phyloP scores from a whole-genome alignment of 2,113 vertebrate genomes.

The Theristicus caerulescens region DNA sequence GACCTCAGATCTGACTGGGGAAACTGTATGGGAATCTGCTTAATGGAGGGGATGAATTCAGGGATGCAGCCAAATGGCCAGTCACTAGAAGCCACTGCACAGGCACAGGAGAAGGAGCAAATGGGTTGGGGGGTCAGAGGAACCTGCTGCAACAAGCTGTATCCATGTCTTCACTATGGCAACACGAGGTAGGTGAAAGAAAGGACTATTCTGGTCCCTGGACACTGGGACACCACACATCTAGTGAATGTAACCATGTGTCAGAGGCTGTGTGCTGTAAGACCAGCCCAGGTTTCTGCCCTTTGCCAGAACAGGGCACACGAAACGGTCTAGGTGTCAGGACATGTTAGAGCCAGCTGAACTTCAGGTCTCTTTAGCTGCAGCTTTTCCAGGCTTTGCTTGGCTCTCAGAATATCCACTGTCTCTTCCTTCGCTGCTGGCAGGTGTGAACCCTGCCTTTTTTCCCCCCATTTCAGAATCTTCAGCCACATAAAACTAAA shows the following conservation, averaged over 20 bases:
- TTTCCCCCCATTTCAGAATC: background rate
- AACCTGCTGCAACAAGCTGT: background rate
- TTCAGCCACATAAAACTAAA: background rate
- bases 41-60: background rate
- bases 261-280: background rate
- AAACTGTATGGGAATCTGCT: background rate
- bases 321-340: rapidly evolving
- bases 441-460: background rate
- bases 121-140: background rate
- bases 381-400: background rate
- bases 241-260: rapidly evolving
- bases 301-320: background rate
- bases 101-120: background rate
- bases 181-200: background rate
- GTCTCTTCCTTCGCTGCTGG: background rate
- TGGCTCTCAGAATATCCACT: background rate
- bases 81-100: rapidly evolving
- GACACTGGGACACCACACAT: no score
- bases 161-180: background rate
- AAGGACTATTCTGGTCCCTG: background rate
- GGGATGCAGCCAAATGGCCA: background rate
- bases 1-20: background rate
- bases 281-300: background rate
- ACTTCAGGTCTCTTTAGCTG: background rate
- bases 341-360: background rate